A percentile compares a stretch with the other conserved stretches of the same genome.
These are phyloP conservation scores for Esox masquinongy DNA, from an alignment of 2,797 vertebrate species.

Conservation along the genomic window DNA sequence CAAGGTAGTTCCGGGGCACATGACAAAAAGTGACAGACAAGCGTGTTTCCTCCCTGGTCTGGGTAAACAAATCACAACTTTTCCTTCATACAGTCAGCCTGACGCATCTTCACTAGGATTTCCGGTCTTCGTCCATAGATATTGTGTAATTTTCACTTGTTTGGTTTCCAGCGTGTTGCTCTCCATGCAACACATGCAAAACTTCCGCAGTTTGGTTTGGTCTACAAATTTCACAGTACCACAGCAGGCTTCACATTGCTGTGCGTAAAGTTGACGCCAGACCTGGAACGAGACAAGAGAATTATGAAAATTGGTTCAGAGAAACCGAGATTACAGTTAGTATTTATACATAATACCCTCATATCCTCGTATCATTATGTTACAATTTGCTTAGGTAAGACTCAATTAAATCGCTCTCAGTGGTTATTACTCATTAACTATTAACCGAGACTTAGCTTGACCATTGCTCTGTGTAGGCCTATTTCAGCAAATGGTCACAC, in stretches of 20 bases:
- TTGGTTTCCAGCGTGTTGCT: conserved; percentile 1
- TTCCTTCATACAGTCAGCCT: conserved; percentile 10
- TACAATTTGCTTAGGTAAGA: neutral
- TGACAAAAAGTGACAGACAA: conserved; percentile 30
- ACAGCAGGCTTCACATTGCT: neutral
- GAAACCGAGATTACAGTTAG: neutral
- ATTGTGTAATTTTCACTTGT: neutral
- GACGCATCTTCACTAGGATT: conserved; percentile 16
- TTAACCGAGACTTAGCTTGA: conserved; percentile 60
- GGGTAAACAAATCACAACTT: conserved; percentile 20
- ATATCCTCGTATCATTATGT: conserved; percentile 5
- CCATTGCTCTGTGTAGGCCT: conserved; percentile 34
- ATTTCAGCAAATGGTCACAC: conserved; percentile 56
- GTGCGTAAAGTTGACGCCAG: neutral
- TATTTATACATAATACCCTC: neutral
- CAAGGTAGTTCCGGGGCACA: neutral
- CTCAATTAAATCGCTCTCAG: neutral
- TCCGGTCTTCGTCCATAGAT: conserved; percentile 7
- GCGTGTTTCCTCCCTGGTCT: conserved; percentile 21
- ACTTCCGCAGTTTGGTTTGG: neutral
- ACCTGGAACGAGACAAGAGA: neutral
- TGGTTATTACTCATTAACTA: conserved; percentile 65
- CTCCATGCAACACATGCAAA: neutral
- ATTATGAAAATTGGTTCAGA: neutral
- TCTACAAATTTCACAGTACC: neutral